Conservation (phyloP, 64 coral and sea anemone genomes). For the Hydrozoanthus tunicans region DNA sequence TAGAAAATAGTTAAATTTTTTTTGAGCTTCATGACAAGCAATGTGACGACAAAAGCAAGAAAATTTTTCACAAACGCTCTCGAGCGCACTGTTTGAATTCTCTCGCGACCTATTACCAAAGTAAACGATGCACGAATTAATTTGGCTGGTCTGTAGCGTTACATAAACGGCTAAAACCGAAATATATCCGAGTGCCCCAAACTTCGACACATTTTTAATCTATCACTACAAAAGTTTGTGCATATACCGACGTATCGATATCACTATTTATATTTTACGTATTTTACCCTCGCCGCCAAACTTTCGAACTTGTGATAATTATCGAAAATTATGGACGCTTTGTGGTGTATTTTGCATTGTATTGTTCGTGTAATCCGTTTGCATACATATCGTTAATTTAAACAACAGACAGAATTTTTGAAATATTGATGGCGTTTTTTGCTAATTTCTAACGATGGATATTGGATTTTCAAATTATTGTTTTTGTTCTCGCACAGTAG, state of each 20-base stretch:
- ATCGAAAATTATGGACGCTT: constrained; percentile 9
- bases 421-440: neutral
- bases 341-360: neutral
- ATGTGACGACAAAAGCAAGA: neutral
- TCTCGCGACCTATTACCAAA: neutral
- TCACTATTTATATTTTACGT: neutral
- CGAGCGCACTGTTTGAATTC: neutral
- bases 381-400: neutral
- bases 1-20: neutral
- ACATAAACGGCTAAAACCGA: neutral
- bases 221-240: neutral
- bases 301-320: constrained; percentile 17
- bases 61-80: neutral
- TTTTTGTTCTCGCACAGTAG: constrained; percentile 9
- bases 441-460: neutral
- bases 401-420: neutral
- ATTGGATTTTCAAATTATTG: neutral
- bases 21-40: neutral
- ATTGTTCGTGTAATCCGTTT: neutral
- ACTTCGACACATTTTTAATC: neutral
- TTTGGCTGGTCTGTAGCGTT: neutral
- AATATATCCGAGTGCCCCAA: neutral
- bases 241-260: neutral
- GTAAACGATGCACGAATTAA: neutral
- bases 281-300: neutral